Evolutionary conservation across 64 coral and sea anemone species (phyloP).

Genomic region (Trachythela sp.): DNA sequence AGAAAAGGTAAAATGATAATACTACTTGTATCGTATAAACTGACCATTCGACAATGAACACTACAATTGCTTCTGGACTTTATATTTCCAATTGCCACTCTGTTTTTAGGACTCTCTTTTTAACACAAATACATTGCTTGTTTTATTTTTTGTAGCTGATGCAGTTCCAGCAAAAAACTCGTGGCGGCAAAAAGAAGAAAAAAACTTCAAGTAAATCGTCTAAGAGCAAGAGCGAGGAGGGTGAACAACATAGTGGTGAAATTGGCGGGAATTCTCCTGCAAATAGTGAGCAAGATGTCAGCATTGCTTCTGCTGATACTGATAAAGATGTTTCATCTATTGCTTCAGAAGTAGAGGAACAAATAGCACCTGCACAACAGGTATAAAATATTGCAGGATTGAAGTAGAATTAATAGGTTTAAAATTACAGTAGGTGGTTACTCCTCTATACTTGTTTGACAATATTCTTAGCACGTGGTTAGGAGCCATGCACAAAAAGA

Average conservation of each 20-base stretch:
- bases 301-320: constrained; percentile 57
- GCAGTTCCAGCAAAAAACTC: constrained; percentile 92
- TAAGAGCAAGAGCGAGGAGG: constrained; percentile 48
- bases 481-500: no score
- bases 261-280: constrained; percentile 39
- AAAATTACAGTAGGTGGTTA: no score
- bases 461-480: no score
- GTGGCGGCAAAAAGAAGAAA: constrained; percentile 60
- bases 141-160: constrained; percentile 48
- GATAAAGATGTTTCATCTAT: constrained; percentile 85
- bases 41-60: no score
- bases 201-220: constrained; percentile 50
- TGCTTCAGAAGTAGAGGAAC: constrained; percentile 68
- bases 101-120: neutral
- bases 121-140: neutral
- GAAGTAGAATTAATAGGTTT: no score
- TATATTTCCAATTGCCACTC: no score
- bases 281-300: constrained; percentile 36
- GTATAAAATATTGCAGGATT: neutral
- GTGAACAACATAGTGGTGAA: constrained; percentile 32
- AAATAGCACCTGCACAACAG: neutral
- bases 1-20: constrained; percentile 66
- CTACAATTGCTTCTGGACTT: neutral
- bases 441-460: no score
- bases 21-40: no score